phyloP scores from a whole-genome alignment of 2,113 vertebrate species.

The Taxidea taxus region DNA sequence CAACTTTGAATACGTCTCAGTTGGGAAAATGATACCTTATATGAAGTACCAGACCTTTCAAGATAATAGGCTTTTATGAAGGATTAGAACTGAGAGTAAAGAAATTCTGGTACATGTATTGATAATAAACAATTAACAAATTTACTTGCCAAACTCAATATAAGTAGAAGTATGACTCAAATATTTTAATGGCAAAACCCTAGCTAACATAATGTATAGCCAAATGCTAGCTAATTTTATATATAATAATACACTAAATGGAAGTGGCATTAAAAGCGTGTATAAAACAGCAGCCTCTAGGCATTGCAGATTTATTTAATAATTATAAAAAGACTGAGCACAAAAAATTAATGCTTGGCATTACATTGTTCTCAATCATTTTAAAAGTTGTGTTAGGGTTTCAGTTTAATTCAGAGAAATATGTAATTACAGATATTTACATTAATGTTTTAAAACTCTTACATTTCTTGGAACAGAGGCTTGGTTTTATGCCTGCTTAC shows the following conservation, averaged over 20 bases:
- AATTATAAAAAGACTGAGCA: background rate
- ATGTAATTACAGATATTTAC: background rate
- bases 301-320: background rate
- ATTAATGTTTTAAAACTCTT: background rate
- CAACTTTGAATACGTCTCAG: background rate
- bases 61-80: background rate
- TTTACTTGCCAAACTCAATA: background rate
- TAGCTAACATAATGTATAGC: background rate
- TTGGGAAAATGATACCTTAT: background rate
- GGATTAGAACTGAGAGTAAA: background rate
- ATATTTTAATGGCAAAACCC: slow-evolving; percentile 15
- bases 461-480: background rate
- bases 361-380: background rate
- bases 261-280: background rate
- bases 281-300: background rate
- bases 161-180: slow-evolving; percentile 2
- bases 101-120: background rate
- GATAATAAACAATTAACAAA: background rate
- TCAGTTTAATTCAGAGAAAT: background rate
- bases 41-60: background rate
- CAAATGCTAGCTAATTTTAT: background rate
- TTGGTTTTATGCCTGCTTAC: background rate
- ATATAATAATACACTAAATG: background rate
- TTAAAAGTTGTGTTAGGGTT: background rate
- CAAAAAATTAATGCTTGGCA: background rate